These are phyloP conservation scores for Drosophila dunni DNA, from an alignment of 1,140 invertebrate species.

Conservation along the genomic window DNA sequence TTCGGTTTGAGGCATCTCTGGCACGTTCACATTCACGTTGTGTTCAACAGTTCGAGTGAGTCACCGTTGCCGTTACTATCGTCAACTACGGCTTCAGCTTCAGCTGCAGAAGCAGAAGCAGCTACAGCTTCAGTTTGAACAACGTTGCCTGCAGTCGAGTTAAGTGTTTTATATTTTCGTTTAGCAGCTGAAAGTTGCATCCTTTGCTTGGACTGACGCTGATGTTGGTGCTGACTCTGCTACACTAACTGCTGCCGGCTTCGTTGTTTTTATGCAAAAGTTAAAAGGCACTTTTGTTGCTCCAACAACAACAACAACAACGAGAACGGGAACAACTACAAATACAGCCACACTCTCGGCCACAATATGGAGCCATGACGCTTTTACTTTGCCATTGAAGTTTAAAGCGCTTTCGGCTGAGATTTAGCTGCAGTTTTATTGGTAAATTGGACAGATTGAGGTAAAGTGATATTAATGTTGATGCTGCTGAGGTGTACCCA, in stretches of 20 bases:
- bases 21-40: constrained; percentile 13
- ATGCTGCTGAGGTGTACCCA: constrained; percentile 18
- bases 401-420: constrained; percentile 66
- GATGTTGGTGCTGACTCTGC: constrained; percentile 34
- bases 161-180: constrained; percentile 84
- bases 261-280: constrained; percentile 78
- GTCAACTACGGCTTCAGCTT: background rate
- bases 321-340: constrained; percentile 9
- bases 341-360: constrained; percentile 30
- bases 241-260: constrained; percentile 61
- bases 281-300: constrained; percentile 70
- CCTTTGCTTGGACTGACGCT: constrained; percentile 46
- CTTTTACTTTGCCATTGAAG: constrained; percentile 55
- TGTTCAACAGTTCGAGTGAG: constrained; percentile 41
- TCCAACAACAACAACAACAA: constrained; percentile 28
- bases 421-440: constrained; percentile 72
- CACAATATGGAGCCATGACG: constrained; percentile 34
- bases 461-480: constrained; percentile 77
- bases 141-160: constrained; percentile 67
- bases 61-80: constrained; percentile 14
- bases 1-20: constrained; percentile 44
- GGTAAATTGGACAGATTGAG: constrained; percentile 81
- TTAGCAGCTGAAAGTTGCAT: constrained; percentile 82
- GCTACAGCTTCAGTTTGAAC: constrained; percentile 6
- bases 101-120: background rate